Percentiles rank a stretch among this genome's conserved stretches.
Evolutionary conservation across 2,113 vertebrate species (phyloP).

Genomic region (Notechis scutatus): DNA sequence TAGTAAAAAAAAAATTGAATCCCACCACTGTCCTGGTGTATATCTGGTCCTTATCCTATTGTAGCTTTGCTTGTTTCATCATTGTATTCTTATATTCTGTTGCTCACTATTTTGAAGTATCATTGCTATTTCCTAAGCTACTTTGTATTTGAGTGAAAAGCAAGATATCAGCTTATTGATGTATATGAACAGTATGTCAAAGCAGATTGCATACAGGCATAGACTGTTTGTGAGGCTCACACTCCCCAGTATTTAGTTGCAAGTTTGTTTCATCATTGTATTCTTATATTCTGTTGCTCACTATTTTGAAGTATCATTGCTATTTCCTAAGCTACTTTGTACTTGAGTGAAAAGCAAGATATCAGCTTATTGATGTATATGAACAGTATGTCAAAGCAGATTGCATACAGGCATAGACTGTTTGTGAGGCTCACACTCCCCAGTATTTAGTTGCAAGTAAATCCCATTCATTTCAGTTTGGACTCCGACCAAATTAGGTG

Average conservation of each 20-base stretch:
- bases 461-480: not conserved
- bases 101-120: not conserved
- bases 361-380: not conserved
- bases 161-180: not conserved
- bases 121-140: not conserved
- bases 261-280: not conserved
- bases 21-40: not conserved
- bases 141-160: not conserved
- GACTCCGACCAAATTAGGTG: not conserved
- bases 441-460: not conserved
- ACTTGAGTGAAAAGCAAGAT: not conserved
- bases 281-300: not conserved
- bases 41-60: not conserved
- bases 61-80: no score
- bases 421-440: not conserved
- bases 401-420: not conserved
- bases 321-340: not conserved
- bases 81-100: not conserved
- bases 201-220: not conserved
- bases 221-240: not conserved
- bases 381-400: not conserved
- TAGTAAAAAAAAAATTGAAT: no score
- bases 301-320: not conserved
- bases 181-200: not conserved
- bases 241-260: not conserved